These are phyloP conservation scores for Hystrix brachyura DNA, from an alignment of 2,113 vertebrate genomes.

Conservation along the genomic window DNA sequence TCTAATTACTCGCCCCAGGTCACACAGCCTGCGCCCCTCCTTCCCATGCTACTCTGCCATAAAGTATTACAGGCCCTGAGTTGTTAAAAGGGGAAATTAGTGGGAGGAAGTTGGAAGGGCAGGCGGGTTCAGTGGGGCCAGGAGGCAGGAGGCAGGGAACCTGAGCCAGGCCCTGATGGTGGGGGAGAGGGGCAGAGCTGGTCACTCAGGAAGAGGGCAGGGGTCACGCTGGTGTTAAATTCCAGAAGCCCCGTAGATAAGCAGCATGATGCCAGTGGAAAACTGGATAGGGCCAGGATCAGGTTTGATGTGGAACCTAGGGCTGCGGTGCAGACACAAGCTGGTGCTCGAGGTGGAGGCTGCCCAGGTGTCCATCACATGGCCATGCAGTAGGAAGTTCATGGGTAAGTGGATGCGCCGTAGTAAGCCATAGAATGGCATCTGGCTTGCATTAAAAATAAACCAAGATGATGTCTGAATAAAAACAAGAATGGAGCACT, in stretches of 20 bases:
- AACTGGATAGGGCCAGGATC: constrained; percentile 56
- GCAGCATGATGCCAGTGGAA: constrained; percentile 56
- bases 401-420: not conserved
- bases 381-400: constrained; percentile 12
- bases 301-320: constrained; percentile 15
- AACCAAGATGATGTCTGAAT: constrained; percentile 69
- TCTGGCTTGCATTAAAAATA: constrained; percentile 75
- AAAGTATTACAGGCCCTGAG: not conserved
- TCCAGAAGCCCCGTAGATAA: constrained; percentile 72
- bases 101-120: not conserved
- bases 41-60: not conserved
- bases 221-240: constrained; percentile 72
- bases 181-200: not conserved
- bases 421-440: constrained; percentile 65
- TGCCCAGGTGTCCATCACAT: not conserved
- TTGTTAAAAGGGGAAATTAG: not conserved
- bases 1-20: not conserved
- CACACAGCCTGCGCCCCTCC: not conserved
- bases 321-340: not conserved
- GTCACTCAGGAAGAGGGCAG: not conserved
- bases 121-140: not conserved
- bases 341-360: not conserved
- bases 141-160: constrained; percentile 1
- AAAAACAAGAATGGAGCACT: constrained; percentile 58
- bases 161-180: not conserved